Conservation (phyloP, 2,888 invertebrate species). For the Argyresthia albistria region DNA sequence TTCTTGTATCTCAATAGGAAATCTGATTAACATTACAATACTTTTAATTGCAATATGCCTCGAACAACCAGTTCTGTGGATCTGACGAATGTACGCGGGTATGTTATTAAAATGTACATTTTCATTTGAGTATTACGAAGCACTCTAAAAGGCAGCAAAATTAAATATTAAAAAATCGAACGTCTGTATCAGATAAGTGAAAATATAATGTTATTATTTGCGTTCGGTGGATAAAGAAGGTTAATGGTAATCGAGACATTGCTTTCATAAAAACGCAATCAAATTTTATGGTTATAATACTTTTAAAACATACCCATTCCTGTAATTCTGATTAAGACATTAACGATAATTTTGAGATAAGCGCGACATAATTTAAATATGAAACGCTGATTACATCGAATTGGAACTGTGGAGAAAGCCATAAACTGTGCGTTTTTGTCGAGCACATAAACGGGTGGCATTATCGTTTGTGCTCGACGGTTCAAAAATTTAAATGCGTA, state of each 20-base stretch:
- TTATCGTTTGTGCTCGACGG: background rate
- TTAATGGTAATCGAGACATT: no score
- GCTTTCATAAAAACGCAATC: background rate
- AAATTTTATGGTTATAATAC: background rate
- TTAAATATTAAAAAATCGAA: no score
- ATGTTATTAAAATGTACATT: no score
- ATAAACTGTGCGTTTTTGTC: background rate
- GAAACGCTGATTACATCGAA: no score
- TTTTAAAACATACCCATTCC: background rate
- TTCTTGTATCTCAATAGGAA: constrained; percentile 24
- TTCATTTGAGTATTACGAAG: no score
- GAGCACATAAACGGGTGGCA: background rate
- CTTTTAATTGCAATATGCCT: constrained; percentile 18
- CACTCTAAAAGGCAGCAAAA: no score
- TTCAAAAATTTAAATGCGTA: constrained; percentile 9
- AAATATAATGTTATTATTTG: no score
- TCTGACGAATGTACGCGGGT: no score
- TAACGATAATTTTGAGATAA: background rate
- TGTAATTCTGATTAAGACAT: background rate
- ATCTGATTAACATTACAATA: constrained; percentile 36
- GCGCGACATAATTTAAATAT: no score
- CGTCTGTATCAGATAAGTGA: no score
- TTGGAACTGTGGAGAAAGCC: no score
- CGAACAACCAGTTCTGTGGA: background rate
- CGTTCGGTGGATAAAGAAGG: no score